These are phyloP conservation scores for Endotricha flammealis DNA, from an alignment of 2,888 invertebrate genomes.

Conservation along the genomic window DNA sequence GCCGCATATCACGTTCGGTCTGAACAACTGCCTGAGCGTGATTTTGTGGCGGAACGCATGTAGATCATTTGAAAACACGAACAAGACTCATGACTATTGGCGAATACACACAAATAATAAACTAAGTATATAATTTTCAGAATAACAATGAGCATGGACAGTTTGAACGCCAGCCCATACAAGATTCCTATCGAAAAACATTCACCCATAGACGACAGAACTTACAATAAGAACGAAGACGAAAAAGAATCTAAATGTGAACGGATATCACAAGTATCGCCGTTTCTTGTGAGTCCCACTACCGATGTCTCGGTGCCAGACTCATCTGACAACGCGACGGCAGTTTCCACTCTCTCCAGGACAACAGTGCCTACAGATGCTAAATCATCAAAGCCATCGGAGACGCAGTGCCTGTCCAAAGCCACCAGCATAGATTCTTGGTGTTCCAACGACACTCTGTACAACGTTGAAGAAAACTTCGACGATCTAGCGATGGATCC, in stretches of 20 bases:
- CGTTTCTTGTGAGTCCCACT: slow-evolving; percentile 62
- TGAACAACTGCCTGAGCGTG: too few relatives aligned
- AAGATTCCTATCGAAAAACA: slow-evolving; percentile 34
- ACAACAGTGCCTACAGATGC: slow-evolving; percentile 68
- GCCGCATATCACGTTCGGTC: too few relatives aligned
- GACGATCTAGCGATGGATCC: slow-evolving; percentile 65
- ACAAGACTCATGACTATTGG: too few relatives aligned
- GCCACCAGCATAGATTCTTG: slow-evolving; percentile 81
- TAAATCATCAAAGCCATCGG: slow-evolving; percentile 67
- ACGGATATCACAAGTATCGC: slow-evolving; percentile 63
- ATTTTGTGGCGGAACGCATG: too few relatives aligned
- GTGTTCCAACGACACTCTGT: slow-evolving; percentile 81
- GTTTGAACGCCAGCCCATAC: slow-evolving; percentile 60
- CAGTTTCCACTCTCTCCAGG: slow-evolving; percentile 68
- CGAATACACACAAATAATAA: too few relatives aligned
- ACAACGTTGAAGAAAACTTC: slow-evolving; percentile 80
- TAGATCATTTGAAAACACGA: too few relatives aligned
- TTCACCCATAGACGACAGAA: slow-evolving; percentile 53
- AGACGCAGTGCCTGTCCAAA: slow-evolving; percentile 66
- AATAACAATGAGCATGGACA: slow-evolving; percentile 70
- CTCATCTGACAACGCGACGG: slow-evolving; percentile 52
- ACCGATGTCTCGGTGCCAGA: slow-evolving; percentile 58
- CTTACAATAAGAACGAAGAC: slow-evolving; percentile 52
- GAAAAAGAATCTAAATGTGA: slow-evolving; percentile 55
- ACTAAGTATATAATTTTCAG: slow-evolving; percentile 43